Conservation (phyloP, 2,888 invertebrate genomes). For the Pyrrhosoma nymphula region DNA sequence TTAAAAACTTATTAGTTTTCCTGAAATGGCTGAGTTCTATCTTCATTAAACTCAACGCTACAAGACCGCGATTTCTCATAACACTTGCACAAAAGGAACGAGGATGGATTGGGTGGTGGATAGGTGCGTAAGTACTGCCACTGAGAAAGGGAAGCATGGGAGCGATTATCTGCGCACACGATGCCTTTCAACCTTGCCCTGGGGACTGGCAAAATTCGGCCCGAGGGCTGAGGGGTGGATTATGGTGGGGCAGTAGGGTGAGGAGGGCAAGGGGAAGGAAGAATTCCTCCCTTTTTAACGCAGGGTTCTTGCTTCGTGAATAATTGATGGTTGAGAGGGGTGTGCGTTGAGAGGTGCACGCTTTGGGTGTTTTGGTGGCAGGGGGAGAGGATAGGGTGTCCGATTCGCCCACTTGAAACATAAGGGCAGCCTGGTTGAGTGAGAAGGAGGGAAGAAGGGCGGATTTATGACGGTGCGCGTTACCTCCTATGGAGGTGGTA, state of each 20-base stretch:
- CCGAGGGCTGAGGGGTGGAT: neutral
- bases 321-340: constrained; percentile 4
- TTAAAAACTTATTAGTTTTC: too few relatives aligned
- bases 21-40: too few relatives aligned
- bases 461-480: neutral
- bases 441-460: neutral
- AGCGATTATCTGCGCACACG: neutral
- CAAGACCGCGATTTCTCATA: too few relatives aligned
- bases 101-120: too few relatives aligned
- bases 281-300: neutral
- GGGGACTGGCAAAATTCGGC: neutral
- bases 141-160: neutral
- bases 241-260: neutral
- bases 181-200: neutral
- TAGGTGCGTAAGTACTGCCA: too few relatives aligned
- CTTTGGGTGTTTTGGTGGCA: neutral
- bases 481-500: neutral
- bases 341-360: neutral
- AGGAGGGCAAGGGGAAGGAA: neutral
- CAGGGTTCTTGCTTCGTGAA: constrained; percentile 1
- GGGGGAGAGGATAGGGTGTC: neutral
- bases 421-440: neutral
- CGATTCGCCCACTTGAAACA: neutral
- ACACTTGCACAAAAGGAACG: too few relatives aligned
- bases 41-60: too few relatives aligned